Conservation (phyloP, 2,113 vertebrate genomes). For the Garra rufa region DNA sequence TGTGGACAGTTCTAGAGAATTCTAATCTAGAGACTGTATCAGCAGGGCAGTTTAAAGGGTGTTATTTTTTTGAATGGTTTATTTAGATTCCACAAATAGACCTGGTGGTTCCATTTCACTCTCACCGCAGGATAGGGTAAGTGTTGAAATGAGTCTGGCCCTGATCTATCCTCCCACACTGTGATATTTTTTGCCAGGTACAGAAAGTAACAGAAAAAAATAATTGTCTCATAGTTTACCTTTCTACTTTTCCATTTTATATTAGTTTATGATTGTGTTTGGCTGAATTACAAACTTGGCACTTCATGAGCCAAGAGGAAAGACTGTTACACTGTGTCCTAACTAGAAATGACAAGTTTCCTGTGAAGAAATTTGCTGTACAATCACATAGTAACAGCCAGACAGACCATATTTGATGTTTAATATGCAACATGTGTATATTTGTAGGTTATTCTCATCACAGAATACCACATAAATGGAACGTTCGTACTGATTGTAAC, state of each 20-base stretch:
- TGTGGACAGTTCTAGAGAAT: constrained; percentile 1
- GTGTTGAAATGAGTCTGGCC: not conserved
- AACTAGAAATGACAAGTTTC: not conserved
- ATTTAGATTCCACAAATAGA: constrained; percentile 29
- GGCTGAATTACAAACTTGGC: not conserved
- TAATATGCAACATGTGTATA: not conserved
- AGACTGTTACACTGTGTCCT: not conserved
- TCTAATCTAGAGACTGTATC: constrained; percentile 32
- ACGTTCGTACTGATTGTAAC: not conserved
- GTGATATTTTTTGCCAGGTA: not conserved
- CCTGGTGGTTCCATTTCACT: constrained; percentile 45
- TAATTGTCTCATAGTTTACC: not conserved
- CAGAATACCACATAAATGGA: not conserved
- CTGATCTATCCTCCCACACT: constrained; percentile 1
- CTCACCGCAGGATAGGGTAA: constrained; percentile 26
- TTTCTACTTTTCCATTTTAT: not conserved
- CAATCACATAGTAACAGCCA: not conserved
- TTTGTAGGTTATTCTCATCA: not conserved
- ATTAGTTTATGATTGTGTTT: not conserved
- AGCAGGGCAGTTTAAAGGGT: constrained; percentile 7
- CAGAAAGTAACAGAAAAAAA: not conserved
- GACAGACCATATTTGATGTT: not conserved
- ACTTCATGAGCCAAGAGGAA: not conserved
- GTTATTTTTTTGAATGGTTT: constrained; percentile 27
- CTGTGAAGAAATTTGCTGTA: not conserved